These are phyloP conservation scores for Calephelis nemesis DNA, from an alignment of 1,140 invertebrate species.

Conservation along the genomic window DNA sequence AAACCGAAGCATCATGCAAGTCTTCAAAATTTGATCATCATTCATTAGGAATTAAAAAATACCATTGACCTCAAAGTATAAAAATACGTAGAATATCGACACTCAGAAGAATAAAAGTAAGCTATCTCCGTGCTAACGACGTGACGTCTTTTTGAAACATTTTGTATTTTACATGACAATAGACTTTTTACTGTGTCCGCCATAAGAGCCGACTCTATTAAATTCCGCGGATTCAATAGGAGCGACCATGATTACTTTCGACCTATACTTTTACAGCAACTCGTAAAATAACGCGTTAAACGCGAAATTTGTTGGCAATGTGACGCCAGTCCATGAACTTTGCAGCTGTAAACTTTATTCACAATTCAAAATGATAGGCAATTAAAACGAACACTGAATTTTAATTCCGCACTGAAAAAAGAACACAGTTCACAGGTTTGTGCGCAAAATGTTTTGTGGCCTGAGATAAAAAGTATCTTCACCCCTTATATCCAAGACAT, in stretches of 20 bases:
- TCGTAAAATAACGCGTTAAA: constrained; percentile 17
- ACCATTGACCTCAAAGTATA: too few species aligned
- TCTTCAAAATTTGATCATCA: too few species aligned
- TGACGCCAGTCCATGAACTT: constrained; percentile 6
- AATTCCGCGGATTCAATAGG: constrained; percentile 4
- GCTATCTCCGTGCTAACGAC: constrained; percentile 6
- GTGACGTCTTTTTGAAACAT: not conserved
- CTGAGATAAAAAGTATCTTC: too few species aligned
- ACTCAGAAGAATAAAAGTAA: not conserved
- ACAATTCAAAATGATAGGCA: not conserved
- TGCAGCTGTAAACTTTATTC: constrained; percentile 6
- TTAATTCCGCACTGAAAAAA: not conserved
- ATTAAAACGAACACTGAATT: not conserved
- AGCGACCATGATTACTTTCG: constrained; percentile 17
- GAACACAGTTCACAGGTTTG: too few species aligned
- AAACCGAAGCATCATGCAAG: too few species aligned
- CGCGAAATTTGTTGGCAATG: constrained; percentile 17
- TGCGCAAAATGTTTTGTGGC: too few species aligned
- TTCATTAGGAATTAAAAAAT: too few species aligned
- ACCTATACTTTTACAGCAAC: constrained; percentile 13
- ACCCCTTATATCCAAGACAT: too few species aligned
- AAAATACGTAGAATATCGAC: too few species aligned
- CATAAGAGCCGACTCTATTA: constrained; percentile 7
- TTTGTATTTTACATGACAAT: constrained; percentile 12
- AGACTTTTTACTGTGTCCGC: constrained; percentile 13